Base-by-base conservation (phyloP, 2,797 vertebrate genomes). In the Streptopelia turtur region DNA sequence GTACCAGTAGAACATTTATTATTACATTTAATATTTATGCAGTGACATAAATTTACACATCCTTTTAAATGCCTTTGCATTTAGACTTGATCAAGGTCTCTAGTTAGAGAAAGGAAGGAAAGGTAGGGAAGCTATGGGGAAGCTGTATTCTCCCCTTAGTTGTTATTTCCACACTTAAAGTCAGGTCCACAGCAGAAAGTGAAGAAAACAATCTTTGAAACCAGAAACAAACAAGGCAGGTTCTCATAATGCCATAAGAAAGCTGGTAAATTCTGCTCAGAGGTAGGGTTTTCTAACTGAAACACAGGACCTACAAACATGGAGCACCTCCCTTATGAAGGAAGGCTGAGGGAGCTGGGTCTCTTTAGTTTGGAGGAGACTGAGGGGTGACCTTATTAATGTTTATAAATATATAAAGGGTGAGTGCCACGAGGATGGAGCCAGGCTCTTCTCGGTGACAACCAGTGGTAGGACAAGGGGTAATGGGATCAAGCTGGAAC, bases 11-110 rank as follows among this genome's bases (percentile, higher is more conserved):
- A 61, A 66, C 28, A 86, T 91, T 91, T 65, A 91, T 87, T 92
- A 84, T 77, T 89, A 9, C 47, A 86, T 92, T 64, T 83, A 89
- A 61, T 85, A 89, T 93, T 95, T 89, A 92, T 75, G n/a, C 28
- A 87, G 50, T 35, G 35, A 69, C 41, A 93, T 63, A 95, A 81
- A 93, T 85, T 69, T 89, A 31, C 5, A 15, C 31, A 20, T 72
- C 56, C 30, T 69, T 95, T 86, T 45, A 79, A 91, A 79, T 61
- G 11, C 1, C 68, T 71, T 78, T 86, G 10, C 30, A 31, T 59
- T 82, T 61, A 70, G 52, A 45, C 31, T 50, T 81, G 13, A 52
- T 84, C 45, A 56, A 61, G 94, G 79, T 3, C 18, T 72, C 25
- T 64, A 63, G 63, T 60, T 57, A 50, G 81, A 74, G 30, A 28